A percentile compares a stretch with the other conserved stretches of the same genome.
Conservation (phyloP, 37 sponge, comb jelly and placozoan genomes). For the Bolinopsis microptera region DNA sequence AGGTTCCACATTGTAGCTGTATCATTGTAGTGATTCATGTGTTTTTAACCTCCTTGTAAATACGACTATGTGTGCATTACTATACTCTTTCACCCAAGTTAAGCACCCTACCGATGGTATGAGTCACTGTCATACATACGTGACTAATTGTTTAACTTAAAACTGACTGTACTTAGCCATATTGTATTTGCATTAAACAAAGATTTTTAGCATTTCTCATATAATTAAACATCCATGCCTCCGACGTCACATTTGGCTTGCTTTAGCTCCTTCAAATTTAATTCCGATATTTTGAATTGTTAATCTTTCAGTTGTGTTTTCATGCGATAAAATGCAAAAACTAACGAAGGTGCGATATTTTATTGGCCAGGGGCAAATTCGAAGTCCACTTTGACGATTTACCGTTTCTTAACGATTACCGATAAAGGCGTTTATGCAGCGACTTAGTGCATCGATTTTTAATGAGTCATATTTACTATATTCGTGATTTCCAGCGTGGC, state of each 20-base stretch:
- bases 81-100: not conserved
- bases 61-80: constrained; percentile 31
- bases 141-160: not conserved
- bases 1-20: not conserved
- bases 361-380: not conserved
- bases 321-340: not conserved
- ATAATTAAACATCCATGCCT: not conserved
- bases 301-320: not conserved
- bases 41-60: constrained; percentile 54
- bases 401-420: not conserved
- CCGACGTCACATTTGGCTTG: not conserved
- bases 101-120: not conserved
- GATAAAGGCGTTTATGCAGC: not conserved
- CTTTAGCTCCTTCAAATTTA: not conserved
- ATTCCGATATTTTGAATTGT: not conserved
- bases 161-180: not conserved
- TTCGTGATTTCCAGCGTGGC: not conserved
- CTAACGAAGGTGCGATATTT: not conserved
- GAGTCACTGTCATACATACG: not conserved
- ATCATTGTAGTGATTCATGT: constrained; percentile 15
- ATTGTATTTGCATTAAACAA: not conserved
- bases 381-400: not conserved
- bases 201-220: not conserved
- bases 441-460: not conserved
- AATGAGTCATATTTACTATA: not conserved